Conservation (phyloP, 2,888 invertebrate genomes). For the Stenotaenia linearis region DNA sequence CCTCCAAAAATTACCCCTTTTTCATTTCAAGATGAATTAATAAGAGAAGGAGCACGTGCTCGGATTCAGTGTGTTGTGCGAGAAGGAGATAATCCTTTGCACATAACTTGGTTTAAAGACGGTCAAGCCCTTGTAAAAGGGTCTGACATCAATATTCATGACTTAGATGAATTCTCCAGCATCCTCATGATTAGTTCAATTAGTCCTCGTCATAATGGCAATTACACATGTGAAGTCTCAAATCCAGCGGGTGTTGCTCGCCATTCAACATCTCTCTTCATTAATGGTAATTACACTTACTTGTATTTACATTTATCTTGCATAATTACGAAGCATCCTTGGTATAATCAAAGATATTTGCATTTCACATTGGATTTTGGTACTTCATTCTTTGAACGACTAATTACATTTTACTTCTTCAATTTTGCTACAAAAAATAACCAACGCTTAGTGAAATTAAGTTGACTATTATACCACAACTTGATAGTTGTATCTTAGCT, state of each 20-base stretch:
- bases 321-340: too few relatives aligned
- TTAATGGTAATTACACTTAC: background rate
- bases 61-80: constrained; percentile 22
- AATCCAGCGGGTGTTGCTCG: background rate
- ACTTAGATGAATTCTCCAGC: constrained; percentile 43
- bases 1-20: background rate
- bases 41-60: background rate
- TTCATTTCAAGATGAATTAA: background rate
- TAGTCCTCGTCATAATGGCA: background rate
- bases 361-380: too few relatives aligned
- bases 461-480: too few relatives aligned
- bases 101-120: constrained; percentile 46
- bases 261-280: background rate
- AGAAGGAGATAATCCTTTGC: constrained; percentile 44
- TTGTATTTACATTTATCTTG: too few relatives aligned
- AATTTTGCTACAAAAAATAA: too few relatives aligned
- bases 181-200: constrained; percentile 39
- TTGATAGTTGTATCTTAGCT: too few relatives aligned
- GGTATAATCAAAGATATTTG: too few relatives aligned
- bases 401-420: too few relatives aligned
- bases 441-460: too few relatives aligned
- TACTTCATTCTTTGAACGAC: too few relatives aligned
- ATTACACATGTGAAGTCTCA: background rate
- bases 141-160: constrained; percentile 30
- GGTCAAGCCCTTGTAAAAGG: constrained; percentile 36